phyloP scores from a whole-genome alignment of 2,888 invertebrate species.

The Strigamia maritima region DNA sequence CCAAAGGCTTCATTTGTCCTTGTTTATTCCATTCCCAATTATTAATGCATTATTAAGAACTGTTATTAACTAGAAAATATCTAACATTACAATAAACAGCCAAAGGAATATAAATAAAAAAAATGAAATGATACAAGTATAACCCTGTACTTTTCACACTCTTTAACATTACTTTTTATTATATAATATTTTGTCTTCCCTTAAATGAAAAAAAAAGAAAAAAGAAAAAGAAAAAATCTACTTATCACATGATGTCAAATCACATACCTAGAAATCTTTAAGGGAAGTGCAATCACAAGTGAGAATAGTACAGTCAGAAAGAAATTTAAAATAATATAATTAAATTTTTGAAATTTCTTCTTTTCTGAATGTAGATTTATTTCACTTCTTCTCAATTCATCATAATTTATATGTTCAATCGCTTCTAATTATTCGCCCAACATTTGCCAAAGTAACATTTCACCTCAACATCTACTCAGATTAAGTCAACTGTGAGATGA shows the following conservation, averaged over 20 bases:
- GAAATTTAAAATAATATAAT: background rate
- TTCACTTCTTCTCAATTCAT: constrained; percentile 11
- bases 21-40: constrained; percentile 22
- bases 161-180: background rate
- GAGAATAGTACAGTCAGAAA: background rate
- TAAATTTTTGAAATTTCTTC: background rate
- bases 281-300: constrained; percentile 25
- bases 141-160: constrained; percentile 22
- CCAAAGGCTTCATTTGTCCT: background rate
- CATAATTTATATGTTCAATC: background rate
- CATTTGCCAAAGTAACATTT: background rate
- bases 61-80: constrained; percentile 29
- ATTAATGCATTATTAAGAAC: constrained; percentile 27
- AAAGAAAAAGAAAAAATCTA: no score
- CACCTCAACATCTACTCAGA: background rate
- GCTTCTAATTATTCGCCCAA: background rate
- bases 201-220: constrained; percentile 24
- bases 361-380: background rate
- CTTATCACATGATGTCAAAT: background rate
- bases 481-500: no score
- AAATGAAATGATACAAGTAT: constrained; percentile 29
- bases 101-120: background rate
- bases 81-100: constrained; percentile 25
- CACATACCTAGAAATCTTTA: constrained; percentile 10
- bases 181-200: constrained; percentile 13